A percentile compares a stretch with the other conserved stretches of the same genome.
phyloP scores from a whole-genome alignment of 2,888 invertebrate genomes.

The Zaprionus obscuricornis region DNA sequence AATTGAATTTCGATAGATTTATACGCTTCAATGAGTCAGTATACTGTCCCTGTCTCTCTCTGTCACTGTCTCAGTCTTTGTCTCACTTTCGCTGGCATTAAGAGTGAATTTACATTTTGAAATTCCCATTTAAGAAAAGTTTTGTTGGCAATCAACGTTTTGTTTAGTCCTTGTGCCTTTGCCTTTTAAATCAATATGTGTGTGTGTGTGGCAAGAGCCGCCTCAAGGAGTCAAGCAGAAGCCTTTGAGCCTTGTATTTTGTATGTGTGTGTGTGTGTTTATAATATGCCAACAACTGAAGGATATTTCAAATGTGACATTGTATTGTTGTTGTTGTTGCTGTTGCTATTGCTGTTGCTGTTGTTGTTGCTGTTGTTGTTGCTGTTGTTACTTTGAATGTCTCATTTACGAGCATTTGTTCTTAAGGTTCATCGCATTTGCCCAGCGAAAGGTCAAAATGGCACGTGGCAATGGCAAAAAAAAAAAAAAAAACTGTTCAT shows the following conservation, averaged over 20 bases:
- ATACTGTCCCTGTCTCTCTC: no score
- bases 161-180: constrained; percentile 40
- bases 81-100: constrained; percentile 10
- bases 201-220: no score
- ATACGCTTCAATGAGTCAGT: constrained; percentile 35
- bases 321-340: constrained; percentile 31
- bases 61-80: no score
- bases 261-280: constrained; percentile 28
- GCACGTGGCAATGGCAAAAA: constrained; percentile 56
- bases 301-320: constrained; percentile 68
- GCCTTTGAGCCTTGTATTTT: constrained; percentile 1
- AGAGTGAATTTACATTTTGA: constrained; percentile 37
- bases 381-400: constrained; percentile 52
- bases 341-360: constrained; percentile 33
- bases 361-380: constrained; percentile 34
- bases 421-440: constrained; percentile 67
- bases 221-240: constrained; percentile 15
- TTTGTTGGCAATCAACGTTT: constrained; percentile 20
- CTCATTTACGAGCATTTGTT: constrained; percentile 60
- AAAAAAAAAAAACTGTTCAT: no score
- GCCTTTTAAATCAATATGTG: constrained; percentile 46
- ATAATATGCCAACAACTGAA: constrained; percentile 40
- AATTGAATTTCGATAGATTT: no score
- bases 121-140: constrained; percentile 15
- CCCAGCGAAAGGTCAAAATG: constrained; percentile 48